A percentile compares a stretch with the other conserved stretches of the same genome.
Evolutionary conservation across 2,113 vertebrate species (phyloP).

Genomic region (Tor tambroides): DNA sequence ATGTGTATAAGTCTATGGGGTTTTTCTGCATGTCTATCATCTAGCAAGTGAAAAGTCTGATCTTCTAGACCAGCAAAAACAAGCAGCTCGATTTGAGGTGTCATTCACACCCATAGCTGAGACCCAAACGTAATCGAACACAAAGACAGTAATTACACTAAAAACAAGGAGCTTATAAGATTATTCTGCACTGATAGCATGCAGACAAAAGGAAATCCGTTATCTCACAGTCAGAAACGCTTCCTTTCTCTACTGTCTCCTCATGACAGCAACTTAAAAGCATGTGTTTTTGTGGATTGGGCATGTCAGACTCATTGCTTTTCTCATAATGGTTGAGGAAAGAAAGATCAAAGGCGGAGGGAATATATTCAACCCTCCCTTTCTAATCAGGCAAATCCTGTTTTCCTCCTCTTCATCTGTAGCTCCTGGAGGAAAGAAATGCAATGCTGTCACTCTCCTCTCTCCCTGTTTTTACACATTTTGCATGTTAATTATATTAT

Average conservation of each 20-base stretch:
- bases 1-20: background rate
- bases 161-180: slow-evolving; percentile 75
- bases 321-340: slow-evolving; percentile 15
- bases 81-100: background rate
- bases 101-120: background rate
- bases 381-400: slow-evolving; percentile 50
- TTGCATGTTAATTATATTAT: slow-evolving; percentile 6
- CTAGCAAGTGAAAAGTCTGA: background rate
- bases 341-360: slow-evolving; percentile 30
- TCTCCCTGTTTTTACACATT: slow-evolving; percentile 34
- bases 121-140: background rate
- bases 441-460: slow-evolving; percentile 36
- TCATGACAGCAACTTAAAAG: slow-evolving; percentile 41
- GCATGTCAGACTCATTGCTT: too few relatives aligned
- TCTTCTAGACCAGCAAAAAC: background rate
- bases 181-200: slow-evolving; percentile 72
- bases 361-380: background rate
- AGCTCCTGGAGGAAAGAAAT: slow-evolving; percentile 27
- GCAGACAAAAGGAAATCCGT: slow-evolving; percentile 58
- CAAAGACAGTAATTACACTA: slow-evolving; percentile 71
- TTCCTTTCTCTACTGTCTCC: slow-evolving; percentile 21
- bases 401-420: slow-evolving; percentile 9
- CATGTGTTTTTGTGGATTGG: background rate
- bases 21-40: background rate
- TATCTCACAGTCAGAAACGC: slow-evolving; percentile 62